Conservation (phyloP, 1,140 invertebrate genomes). For the Venustaconcha ellipsiformis region DNA sequence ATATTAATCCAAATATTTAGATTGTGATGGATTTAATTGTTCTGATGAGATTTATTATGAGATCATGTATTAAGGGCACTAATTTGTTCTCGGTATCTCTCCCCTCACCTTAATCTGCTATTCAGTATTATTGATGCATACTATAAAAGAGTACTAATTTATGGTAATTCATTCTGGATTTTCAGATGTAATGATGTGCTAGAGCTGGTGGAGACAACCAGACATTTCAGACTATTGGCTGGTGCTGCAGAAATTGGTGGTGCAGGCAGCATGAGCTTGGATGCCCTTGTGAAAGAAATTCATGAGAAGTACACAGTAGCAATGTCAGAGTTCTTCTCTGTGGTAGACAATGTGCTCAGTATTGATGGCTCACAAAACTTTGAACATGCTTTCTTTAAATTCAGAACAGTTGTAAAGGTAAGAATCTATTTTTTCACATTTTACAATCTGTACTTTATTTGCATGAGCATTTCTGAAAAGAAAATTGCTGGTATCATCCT, state of each 20-base stretch:
- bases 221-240: slow-evolving; percentile 66
- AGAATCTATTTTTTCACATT: slow-evolving; percentile 1
- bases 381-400: slow-evolving; percentile 67
- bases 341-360: slow-evolving; percentile 64
- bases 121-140: neutral
- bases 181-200: slow-evolving; percentile 68
- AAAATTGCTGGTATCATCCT: too few species aligned
- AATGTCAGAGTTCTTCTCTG: slow-evolving; percentile 64
- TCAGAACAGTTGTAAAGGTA: slow-evolving; percentile 68
- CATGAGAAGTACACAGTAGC: slow-evolving; percentile 60
- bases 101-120: neutral
- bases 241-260: slow-evolving; percentile 67
- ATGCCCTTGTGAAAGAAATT: slow-evolving; percentile 68
- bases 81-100: too few species aligned
- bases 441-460: neutral
- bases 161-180: neutral
- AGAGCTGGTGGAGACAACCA: slow-evolving; percentile 67
- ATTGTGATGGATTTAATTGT: too few species aligned
- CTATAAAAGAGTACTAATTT: neutral
- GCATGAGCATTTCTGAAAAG: too few species aligned
- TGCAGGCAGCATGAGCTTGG: slow-evolving; percentile 64
- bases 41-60: too few species aligned
- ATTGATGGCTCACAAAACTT: slow-evolving; percentile 66
- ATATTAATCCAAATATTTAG: too few species aligned
- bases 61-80: too few species aligned